Conservation (phyloP, 2,888 invertebrate species). For the Seira musarum region DNA sequence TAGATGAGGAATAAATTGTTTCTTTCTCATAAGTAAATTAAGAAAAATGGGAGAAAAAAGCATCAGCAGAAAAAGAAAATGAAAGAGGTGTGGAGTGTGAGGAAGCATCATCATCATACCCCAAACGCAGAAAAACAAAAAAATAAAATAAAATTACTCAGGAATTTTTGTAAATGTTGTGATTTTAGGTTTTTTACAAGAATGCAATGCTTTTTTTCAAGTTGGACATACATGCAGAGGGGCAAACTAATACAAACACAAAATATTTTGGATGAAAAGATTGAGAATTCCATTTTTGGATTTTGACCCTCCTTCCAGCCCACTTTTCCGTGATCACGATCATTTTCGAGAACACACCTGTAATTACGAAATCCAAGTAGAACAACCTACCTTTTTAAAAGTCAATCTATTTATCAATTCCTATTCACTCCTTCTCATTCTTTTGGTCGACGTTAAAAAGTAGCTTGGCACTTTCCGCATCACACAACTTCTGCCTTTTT, state of each 20-base stretch:
- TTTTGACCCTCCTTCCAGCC: not conserved
- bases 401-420: slow-evolving; percentile 5
- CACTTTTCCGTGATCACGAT: not conserved
- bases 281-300: too few species aligned
- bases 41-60: not conserved
- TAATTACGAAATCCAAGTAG: not conserved
- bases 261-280: not conserved
- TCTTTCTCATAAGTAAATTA: slow-evolving; percentile 5
- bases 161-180: too few species aligned
- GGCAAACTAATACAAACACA: slow-evolving; percentile 2
- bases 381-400: slow-evolving; percentile 9
- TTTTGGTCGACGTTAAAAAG: not conserved
- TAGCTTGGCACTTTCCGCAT: not conserved
- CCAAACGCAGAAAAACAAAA: too few species aligned
- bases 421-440: not conserved
- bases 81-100: slow-evolving; percentile 1
- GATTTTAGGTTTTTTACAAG: too few species aligned
- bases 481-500: not conserved
- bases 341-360: not conserved
- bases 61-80: not conserved
- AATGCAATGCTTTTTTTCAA: too few species aligned
- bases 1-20: not conserved
- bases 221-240: too few species aligned
- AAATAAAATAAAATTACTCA: too few species aligned
- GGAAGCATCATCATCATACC: too few species aligned